A percentile compares a stretch with the other conserved stretches of the same genome.
phyloP scores from a whole-genome alignment of 1,140 invertebrate species.

The Halesus radiatus region DNA sequence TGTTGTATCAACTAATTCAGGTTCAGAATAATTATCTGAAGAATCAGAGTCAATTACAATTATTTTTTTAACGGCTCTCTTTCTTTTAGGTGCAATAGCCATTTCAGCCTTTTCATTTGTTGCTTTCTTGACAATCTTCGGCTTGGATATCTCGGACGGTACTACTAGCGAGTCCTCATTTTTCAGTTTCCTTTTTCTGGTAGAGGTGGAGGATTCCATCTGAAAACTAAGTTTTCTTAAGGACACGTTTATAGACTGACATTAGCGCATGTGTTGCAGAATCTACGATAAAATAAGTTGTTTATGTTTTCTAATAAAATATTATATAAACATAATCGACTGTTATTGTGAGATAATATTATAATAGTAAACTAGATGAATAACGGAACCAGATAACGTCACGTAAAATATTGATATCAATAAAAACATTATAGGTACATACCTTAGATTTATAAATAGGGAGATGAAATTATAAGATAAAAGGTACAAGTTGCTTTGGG shows the following conservation, averaged over 20 bases:
- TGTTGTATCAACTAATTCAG: not conserved
- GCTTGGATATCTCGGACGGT: not conserved
- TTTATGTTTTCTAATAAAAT: too few relatives aligned
- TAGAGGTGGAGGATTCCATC: constrained; percentile 30
- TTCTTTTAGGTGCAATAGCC: not conserved
- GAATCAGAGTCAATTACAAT: constrained; percentile 1
- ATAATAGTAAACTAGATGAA: too few relatives aligned
- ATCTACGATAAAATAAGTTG: too few relatives aligned
- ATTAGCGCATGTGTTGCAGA: not conserved
- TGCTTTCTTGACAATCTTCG: not conserved
- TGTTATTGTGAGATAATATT: too few relatives aligned
- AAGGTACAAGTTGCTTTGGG: too few relatives aligned
- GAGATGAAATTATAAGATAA: too few relatives aligned
- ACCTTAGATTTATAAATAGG: too few relatives aligned
- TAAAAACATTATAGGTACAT: too few relatives aligned
- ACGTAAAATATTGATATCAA: too few relatives aligned
- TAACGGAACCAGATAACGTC: too few relatives aligned
- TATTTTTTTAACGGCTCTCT: not conserved
- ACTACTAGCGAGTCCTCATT: too few relatives aligned
- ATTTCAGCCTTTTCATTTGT: not conserved
- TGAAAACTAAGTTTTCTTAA: not conserved
- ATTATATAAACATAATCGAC: too few relatives aligned
- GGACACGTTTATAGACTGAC: not conserved
- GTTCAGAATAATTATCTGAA: constrained; percentile 1
- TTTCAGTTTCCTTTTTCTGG: constrained; percentile 23